A percentile compares a stretch with the other conserved stretches of the same genome.
Evolutionary conservation across 2,797 vertebrate species (phyloP).

Genomic region (Acomys russatus): DNA sequence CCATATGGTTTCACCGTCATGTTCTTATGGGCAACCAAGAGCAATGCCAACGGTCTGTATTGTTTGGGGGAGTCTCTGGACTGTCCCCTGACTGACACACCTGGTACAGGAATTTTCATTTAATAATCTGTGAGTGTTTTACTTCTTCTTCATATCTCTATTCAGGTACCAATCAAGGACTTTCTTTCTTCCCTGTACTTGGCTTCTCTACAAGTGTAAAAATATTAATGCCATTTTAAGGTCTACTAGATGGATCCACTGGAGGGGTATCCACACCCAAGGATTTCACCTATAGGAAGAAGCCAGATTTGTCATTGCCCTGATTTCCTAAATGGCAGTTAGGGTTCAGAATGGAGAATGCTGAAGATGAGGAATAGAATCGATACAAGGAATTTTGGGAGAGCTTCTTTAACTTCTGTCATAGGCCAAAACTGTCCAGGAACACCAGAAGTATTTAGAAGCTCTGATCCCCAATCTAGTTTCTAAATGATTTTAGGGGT

Average conservation of each 20-base stretch:
- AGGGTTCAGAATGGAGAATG: not conserved
- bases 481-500: not conserved
- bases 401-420: not conserved
- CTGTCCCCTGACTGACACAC: not conserved
- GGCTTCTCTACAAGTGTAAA: not conserved
- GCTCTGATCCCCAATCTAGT: not conserved
- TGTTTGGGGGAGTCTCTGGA: not conserved
- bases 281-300: not conserved
- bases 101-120: not conserved
- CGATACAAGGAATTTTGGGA: not conserved
- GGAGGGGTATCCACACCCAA: not conserved
- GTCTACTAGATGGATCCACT: not conserved
- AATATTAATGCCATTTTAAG: not conserved
- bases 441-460: not conserved
- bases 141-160: not conserved
- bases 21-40: not conserved
- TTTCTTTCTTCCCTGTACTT: not conserved
- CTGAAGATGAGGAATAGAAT: not conserved
- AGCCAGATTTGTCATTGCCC: not conserved
- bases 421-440: not conserved
- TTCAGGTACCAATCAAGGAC: not conserved
- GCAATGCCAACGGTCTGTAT: not conserved
- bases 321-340: not conserved
- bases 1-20: not conserved
- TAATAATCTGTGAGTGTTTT: not conserved